Base-by-base conservation (phyloP, 2,888 invertebrate genomes). In the Morpho deidamia region DNA sequence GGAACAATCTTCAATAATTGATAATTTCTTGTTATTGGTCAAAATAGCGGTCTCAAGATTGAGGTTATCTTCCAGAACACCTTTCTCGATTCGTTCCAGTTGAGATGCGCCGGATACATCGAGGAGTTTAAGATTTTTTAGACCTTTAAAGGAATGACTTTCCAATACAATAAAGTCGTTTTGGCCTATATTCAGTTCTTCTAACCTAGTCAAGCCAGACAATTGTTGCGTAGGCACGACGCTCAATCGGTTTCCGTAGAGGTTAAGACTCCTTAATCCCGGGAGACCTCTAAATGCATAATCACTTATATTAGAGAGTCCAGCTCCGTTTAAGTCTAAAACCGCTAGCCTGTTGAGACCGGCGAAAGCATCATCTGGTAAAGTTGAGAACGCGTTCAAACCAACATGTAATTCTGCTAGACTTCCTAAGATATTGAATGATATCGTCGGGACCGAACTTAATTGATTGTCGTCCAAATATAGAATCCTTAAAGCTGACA, bases 391-490 rank as follows among this genome's bases (percentile, higher is more conserved):
- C 0, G 93, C 95, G 74, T 97, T 97, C 60, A 95, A 91, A 9
- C 96, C 96, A 40, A 97, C 92, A 71, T 95, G 96, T 9, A 97
- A 84, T 77, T 97, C 97, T 3, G 96, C 96, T 55, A 97, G 88
- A 64, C 94, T 94, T 53, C 94, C 94, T 67, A 96, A 81, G 2
- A 94, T 91, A 23, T 93, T 91, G 69, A 96, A 93, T 0, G 95
- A 92, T 11, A 92, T 81, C 1, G 95, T 94, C 11, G 96, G 96
- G 49, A 97, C 94, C 1, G 92, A 90, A 63, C 92, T 94, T 59
- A 97, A 78, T 58, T 95, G 94, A 76, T 97, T 97, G 74, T 96
- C 96, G 71, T 97, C 96, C 60, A 97, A 85, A 76, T 95, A 95
- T 10, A 97, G 84, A 12, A 96, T 94, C 58, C 95, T 91, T 53